These are phyloP conservation scores for Heliocidaris tuberculata DNA, from an alignment of 35 echinoderm and acorn worm genomes.

Conservation along the genomic window DNA sequence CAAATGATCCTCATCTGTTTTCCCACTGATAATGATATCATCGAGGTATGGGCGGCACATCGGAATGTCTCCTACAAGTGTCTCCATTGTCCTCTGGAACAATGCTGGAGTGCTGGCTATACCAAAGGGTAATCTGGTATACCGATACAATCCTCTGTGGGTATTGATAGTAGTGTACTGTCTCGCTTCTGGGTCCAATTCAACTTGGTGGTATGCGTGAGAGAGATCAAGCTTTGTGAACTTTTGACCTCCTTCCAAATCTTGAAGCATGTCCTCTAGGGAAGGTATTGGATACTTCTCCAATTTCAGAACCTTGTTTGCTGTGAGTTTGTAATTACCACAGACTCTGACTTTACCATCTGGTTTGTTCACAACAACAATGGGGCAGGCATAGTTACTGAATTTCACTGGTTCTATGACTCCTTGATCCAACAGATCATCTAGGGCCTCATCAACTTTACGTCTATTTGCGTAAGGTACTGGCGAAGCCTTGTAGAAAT, in stretches of 20 bases:
- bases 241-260: conserved; percentile 50
- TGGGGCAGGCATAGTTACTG: conserved; percentile 53
- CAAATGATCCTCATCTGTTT: conserved; percentile 55
- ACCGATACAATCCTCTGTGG: conserved; percentile 55
- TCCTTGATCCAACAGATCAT: conserved; percentile 48
- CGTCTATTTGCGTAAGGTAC: conserved; percentile 57
- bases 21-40: conserved; percentile 63
- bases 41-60: conserved; percentile 62
- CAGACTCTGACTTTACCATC: conserved; percentile 47
- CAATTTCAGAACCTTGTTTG: conserved; percentile 35
- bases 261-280: too few relatives aligned
- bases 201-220: conserved; percentile 66
- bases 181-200: conserved; percentile 58
- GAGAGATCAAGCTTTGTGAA: conserved; percentile 67
- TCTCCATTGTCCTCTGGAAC: conserved; percentile 59
- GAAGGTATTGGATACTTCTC: too few relatives aligned
- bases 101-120: conserved; percentile 61
- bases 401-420: conserved; percentile 61
- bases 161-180: conserved; percentile 72
- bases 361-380: conserved; percentile 61
- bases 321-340: conserved; percentile 73
- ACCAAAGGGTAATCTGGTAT: conserved; percentile 68
- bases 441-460: conserved; percentile 41
- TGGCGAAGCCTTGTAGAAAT: conserved; percentile 59
- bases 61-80: conserved; percentile 48